Evolutionary conservation across 2,888 invertebrate genomes (phyloP).

Genomic region (Troides oblongomaculatus): DNA sequence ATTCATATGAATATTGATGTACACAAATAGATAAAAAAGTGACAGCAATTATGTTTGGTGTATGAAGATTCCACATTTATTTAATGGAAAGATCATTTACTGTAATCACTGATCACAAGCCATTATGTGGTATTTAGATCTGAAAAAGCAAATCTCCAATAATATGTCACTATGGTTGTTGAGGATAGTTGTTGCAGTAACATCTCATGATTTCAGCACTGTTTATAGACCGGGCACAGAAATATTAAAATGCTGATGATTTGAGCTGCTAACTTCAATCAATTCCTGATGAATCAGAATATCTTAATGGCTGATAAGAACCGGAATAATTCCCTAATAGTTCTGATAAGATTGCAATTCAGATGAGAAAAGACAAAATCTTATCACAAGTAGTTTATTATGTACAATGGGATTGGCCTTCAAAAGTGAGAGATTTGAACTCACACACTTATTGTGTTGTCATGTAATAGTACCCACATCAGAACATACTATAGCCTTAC

Average conservation of each 20-base stretch:
- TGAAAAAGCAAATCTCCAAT: conserved; percentile 32
- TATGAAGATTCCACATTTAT: conserved; percentile 12
- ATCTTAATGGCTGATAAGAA: conserved; percentile 31
- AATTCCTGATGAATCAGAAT: conserved; percentile 24
- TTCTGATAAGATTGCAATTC: conserved; percentile 23
- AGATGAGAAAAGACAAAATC: conserved; percentile 26
- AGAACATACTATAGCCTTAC: not conserved
- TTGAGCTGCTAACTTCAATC: conserved; percentile 34
- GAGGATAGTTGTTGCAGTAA: conserved; percentile 34
- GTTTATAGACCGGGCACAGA: conserved; percentile 9
- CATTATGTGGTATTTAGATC: conserved; percentile 32
- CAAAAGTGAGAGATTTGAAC: not conserved
- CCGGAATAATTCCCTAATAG: conserved; percentile 28
- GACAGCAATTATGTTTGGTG: conserved; percentile 23
- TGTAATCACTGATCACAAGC: conserved; percentile 34
- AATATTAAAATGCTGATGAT: conserved; percentile 10
- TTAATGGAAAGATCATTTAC: conserved; percentile 3
- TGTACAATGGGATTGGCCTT: not conserved
- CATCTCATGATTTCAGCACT: conserved; percentile 33
- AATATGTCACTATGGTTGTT: conserved; percentile 34
- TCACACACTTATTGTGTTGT: conserved; percentile 22
- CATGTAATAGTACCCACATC: conserved; percentile 4
- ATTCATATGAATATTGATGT: conserved; percentile 31
- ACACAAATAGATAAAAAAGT: conserved; percentile 34
- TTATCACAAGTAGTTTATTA: conserved; percentile 18